Conservation (phyloP, 2,113 vertebrate genomes). For the Corvus cornix region DNA sequence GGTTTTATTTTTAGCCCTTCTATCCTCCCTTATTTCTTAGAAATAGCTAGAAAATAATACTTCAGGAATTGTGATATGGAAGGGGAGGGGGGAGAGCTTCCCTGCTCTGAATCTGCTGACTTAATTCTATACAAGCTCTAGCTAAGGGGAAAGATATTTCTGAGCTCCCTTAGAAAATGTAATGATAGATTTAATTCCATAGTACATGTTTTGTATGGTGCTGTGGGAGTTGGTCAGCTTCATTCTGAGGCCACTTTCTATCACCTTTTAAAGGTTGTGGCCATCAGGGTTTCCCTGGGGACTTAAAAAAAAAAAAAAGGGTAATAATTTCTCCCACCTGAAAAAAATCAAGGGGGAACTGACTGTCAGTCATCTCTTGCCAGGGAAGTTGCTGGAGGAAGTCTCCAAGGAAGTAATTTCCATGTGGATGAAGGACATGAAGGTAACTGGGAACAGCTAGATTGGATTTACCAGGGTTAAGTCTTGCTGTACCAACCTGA, state of each 20-base stretch:
- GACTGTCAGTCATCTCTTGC: neutral
- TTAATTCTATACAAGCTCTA: neutral
- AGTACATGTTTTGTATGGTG: neutral
- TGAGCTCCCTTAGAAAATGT: neutral
- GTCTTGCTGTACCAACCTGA: neutral
- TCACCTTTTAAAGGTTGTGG: neutral
- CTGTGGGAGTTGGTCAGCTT: neutral
- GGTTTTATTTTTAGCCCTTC: neutral
- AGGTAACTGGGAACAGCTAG: neutral
- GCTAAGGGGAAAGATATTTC: neutral
- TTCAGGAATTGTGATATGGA: neutral
- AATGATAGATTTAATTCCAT: conserved; percentile 28
- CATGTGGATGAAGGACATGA: rapidly evolving
- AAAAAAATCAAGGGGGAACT: neutral
- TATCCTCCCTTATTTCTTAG: neutral
- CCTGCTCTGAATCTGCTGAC: neutral
- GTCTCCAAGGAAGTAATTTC: neutral
- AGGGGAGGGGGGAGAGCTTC: neutral
- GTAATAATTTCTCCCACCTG: neutral
- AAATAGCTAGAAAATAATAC: neutral
- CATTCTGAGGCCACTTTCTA: neutral
- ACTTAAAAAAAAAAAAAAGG: neutral
- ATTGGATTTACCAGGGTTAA: neutral
- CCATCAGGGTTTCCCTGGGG: rapidly evolving
- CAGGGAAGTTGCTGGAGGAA: neutral